Conservation (phyloP, 2,888 invertebrate genomes). For the Phengaris arion region DNA sequence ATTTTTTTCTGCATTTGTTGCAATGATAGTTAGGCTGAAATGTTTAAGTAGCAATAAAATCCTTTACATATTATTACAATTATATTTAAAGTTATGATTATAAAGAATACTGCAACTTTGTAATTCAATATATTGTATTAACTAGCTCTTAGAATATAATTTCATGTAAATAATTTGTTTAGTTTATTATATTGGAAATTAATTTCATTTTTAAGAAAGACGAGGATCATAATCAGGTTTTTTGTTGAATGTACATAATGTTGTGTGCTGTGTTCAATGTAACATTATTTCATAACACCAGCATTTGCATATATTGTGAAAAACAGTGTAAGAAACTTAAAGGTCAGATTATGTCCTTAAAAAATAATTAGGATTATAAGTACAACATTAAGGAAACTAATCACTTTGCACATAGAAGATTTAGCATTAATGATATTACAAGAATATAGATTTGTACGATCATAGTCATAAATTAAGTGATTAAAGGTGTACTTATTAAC, state of each 20-base stretch:
- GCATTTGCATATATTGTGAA: background rate
- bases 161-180: too few species aligned
- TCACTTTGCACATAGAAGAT: too few species aligned
- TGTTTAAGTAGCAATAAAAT: background rate
- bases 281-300: background rate
- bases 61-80: too few species aligned
- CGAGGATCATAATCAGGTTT: background rate
- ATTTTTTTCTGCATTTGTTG: slow-evolving; percentile 84
- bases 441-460: background rate
- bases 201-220: too few species aligned
- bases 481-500: background rate
- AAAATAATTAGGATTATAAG: too few species aligned
- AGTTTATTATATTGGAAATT: background rate
- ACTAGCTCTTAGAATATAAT: too few species aligned
- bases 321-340: background rate
- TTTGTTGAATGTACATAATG: background rate
- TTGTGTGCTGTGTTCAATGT: background rate
- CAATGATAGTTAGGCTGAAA: slow-evolving; percentile 56
- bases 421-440: too few species aligned
- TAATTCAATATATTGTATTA: too few species aligned
- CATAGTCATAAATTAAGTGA: background rate
- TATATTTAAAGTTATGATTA: too few species aligned
- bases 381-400: too few species aligned
- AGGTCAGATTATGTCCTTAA: background rate
- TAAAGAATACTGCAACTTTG: too few species aligned